Conservation (phyloP, 2,797 vertebrate genomes). For the Arremon brunneinucha region DNA sequence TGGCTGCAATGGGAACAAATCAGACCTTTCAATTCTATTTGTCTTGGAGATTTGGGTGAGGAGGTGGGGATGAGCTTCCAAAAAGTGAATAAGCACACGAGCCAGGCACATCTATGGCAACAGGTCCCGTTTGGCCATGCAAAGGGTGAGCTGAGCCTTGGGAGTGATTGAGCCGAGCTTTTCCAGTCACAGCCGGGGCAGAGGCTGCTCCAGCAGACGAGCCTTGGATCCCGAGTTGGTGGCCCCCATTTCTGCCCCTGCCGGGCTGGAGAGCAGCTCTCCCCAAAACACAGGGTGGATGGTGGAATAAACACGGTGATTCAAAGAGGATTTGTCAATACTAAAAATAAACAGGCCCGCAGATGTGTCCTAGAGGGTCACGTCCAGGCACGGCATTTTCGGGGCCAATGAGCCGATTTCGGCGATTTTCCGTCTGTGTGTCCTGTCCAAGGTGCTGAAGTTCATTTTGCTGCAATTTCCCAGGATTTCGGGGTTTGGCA, state of each 20-base stretch:
- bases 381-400: constrained; percentile 18
- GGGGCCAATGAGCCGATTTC: background rate
- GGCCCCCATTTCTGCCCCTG: background rate
- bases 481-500: background rate
- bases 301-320: constrained; percentile 31
- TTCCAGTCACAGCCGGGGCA: background rate
- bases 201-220: background rate
- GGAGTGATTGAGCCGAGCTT: background rate
- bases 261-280: background rate
- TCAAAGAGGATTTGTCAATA: constrained; percentile 72
- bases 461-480: constrained; percentile 48
- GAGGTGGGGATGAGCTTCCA: background rate
- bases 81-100: fast-evolving
- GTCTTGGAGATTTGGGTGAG: background rate
- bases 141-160: background rate
- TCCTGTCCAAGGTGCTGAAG: constrained; percentile 72
- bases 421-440: background rate
- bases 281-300: constrained; percentile 30
- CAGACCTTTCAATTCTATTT: background rate
- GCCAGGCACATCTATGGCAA: background rate
- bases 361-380: constrained; percentile 61
- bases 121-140: background rate
- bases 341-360: constrained; percentile 70
- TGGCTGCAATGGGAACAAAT: background rate
- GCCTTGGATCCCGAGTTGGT: fast-evolving